Evolutionary conservation across 2,113 vertebrate species (phyloP), one percentile per base, ranked within the genome.

Genomic region (Ictidomys tridecemlineatus): DNA sequence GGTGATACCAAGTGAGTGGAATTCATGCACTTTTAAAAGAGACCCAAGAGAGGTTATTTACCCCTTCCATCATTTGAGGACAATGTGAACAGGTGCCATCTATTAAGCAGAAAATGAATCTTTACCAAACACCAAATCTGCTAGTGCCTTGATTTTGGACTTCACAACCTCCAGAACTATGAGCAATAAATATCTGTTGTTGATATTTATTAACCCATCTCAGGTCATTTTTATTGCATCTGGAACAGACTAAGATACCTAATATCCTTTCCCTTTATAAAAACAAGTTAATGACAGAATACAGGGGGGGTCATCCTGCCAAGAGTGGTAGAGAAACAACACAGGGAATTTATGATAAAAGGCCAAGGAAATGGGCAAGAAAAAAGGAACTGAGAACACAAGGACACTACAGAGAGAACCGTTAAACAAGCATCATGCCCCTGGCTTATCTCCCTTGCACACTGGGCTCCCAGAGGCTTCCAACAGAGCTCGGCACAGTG

Each of bases 301-400:
- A 61, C 2, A 34, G 65, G 72, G 39, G 39, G 30, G 85, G 37
- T 69, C 34, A 61, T 94, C 24, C 56, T 93, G 28, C 82, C 78
- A 96, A 94, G 63, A 94, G 56, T 58, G 30, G 77, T 77, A 79
- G 37, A 83, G 87, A 95, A 86, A 94, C 20, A 97, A 94, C 94
- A 96, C 86, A 80, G 76, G 53, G 67, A 96, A 92, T 96, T 97
- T 90, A 88, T 88, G 87, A 96, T 95, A 91, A 97, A 97, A 96
- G 76, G 28, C 74, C 61, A 91, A 93, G 93, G 87, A 97, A 97
- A 90, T 78, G 56, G 94, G 89, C 74, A 94, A 96, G 76, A 48
- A 79, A 89, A 94, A 91, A 37, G 67, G 37, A 92, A 53, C 48
- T 32, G 34, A 82, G 95, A 58, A 79, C 78, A 85, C 86, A 97